Evolutionary conservation across 2,888 invertebrate genomes (phyloP), one percentile per base, ranked within the genome.

Genomic region (Hedychridium roseum): DNA sequence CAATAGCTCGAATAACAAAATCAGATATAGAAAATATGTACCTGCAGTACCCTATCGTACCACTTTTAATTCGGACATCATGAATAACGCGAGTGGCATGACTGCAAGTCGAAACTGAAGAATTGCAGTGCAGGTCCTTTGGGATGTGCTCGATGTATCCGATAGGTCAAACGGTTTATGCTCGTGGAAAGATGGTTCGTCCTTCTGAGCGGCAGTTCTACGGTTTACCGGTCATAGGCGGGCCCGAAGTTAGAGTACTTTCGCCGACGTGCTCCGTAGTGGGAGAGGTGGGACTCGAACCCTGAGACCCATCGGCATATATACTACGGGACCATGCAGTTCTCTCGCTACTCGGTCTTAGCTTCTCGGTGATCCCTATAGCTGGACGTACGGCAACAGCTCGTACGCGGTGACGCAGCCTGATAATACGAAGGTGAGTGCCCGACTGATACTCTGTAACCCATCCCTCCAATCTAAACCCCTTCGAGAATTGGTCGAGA

Each of bases 231-330:
- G 41, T 48, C 52, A 56, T 41, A 64, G 52, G 48, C 52, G 43
- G 54, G 57, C 51, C 52, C 50, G 50, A 53, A 57, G 57, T 63
- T 59, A 54, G 64, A 64, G 69, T 75, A 74, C 75, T 75, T 76
- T 76, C 75, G 73, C 75, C 71, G 60, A 64, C 64, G 65, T 59
- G 31, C 42, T 28, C 45, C 56, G 63, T 64, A 66, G 68, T 66
- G 64, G 70, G 71, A 68, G 74, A 73, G 70, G 66, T 54, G 67
- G 62, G 74, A 72, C 72, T 72, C 68, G 69, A 71, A 71, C 68
- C 64, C 73, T 67, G 70, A 64, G 72, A 61, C 68, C 66, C 64
- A 65, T 69, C 67, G 67, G 65, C 66, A 60, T 71, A 74, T 71
- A 73, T 70, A 73, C 72, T 58, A 63, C 57, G 60, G 54, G 54